phyloP scores from a whole-genome alignment of 2,888 invertebrate species.

The Panorpa germanica region DNA sequence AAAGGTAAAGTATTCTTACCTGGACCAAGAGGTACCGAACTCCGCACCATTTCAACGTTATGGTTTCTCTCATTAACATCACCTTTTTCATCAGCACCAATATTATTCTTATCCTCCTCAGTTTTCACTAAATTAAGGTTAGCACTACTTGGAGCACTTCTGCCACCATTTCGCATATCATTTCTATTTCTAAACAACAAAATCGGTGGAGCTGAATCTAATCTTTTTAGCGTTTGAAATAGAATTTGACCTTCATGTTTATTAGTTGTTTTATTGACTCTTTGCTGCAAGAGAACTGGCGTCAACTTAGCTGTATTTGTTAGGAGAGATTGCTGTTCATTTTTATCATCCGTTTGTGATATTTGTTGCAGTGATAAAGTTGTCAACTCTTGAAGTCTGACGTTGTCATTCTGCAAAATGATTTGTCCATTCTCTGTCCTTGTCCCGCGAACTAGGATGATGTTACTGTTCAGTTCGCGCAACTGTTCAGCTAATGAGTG shows the following conservation, averaged over 20 bases:
- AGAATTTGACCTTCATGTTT: slow-evolving; percentile 19
- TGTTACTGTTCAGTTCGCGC: no score
- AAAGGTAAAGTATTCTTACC: no score
- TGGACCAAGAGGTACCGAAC: no score
- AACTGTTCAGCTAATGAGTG: no score
- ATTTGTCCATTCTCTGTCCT: slow-evolving; percentile 26
- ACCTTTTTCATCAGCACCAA: no score
- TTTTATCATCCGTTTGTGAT: slow-evolving; percentile 8
- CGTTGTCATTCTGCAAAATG: slow-evolving; percentile 25
- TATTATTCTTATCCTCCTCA: no score
- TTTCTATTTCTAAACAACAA: slow-evolving; percentile 22
- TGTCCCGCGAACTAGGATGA: slow-evolving; percentile 24
- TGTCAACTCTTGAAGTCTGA: slow-evolving; percentile 25
- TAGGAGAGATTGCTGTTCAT: background rate
- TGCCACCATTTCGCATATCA: no score
- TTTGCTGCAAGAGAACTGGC: slow-evolving; percentile 14
- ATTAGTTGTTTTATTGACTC: slow-evolving; percentile 11
- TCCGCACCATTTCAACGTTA: no score
- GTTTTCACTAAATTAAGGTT: no score
- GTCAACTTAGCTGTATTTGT: slow-evolving; percentile 1
- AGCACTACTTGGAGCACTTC: no score
- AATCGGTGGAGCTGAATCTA: slow-evolving; percentile 25
- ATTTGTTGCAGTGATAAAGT: slow-evolving; percentile 19
- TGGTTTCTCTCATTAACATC: no score
- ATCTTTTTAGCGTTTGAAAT: slow-evolving; percentile 23